Base-by-base conservation (phyloP, 2,888 invertebrate genomes). In the Drosophila niveifrons region DNA sequence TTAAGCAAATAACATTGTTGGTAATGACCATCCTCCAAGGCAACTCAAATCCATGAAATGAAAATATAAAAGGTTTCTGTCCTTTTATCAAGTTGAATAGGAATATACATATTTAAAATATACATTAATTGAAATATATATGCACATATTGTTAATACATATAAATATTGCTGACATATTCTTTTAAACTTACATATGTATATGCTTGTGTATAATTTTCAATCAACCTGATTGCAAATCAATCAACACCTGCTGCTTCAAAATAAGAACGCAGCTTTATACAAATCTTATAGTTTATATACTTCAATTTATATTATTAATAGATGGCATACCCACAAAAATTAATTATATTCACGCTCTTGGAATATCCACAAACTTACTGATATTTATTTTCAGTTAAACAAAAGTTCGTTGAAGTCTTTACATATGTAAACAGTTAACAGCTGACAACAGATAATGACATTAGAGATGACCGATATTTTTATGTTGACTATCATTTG, bases 231-330 rank as follows among this genome's bases (percentile, higher is more conserved):
- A 57, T 34, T 57, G 6, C n/a, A 51, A 43, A 23, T 46, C 53
- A 41, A 31, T 57, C 29, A 61, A 75, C 74, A 75, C 76, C 74
- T 75, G 74, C 76, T 75, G 74, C 66, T 71, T 71, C 23, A 66
- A 56, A 62, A 17, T 44, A 15, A 13, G 2, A 17, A 31, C 4
- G 23, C 31, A 66, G 10, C 28, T 2, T 9, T 18, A 17, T 46
- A 17, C 13, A 1, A 3, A 17, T 1, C 10, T 15, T 8, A 1
- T 9, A 1, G 10, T 3, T 10, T 8, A 47, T 36, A 47, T 52
- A 8, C n/a, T 28, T 9, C 18, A 17, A 9, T 31, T 29, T 7
- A 9, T n/a, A 17, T 29, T 9, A 47, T n/a, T 29, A 15, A 31
- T 34, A 18, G 15, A 1, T 56, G 13, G 61, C 57, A 50, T 77